Percentiles rank a stretch among this genome's conserved stretches.
These are phyloP conservation scores for Vanessa cardui DNA, from an alignment of 2,888 invertebrate genomes.

Conservation along the genomic window DNA sequence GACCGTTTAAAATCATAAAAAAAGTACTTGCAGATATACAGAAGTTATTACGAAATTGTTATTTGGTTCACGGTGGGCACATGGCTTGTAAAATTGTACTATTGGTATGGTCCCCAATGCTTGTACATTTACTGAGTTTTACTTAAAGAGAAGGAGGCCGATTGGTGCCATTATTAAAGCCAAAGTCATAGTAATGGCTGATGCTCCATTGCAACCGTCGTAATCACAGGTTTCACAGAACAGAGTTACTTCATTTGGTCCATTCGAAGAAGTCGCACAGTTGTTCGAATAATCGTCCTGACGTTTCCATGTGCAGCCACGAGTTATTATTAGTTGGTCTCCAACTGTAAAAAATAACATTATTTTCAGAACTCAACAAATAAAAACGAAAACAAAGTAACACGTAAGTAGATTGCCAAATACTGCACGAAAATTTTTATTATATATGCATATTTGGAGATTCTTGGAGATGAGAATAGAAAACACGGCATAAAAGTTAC, in stretches of 20 bases:
- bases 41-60: slow-evolving; percentile 8
- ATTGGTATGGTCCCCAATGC: slow-evolving; percentile 38
- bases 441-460: too few relatives aligned
- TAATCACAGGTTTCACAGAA: slow-evolving; percentile 87
- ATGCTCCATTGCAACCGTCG: slow-evolving; percentile 86
- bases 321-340: slow-evolving; percentile 75
- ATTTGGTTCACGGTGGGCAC: slow-evolving; percentile 43
- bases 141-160: slow-evolving; percentile 70
- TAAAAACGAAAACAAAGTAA: too few relatives aligned
- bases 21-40: neutral
- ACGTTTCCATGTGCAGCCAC: slow-evolving; percentile 84
- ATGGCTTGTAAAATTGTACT: slow-evolving; percentile 33
- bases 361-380: neutral
- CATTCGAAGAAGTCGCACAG: slow-evolving; percentile 76
- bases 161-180: slow-evolving; percentile 71
- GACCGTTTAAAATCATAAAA: too few relatives aligned
- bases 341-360: slow-evolving; percentile 70
- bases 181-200: slow-evolving; percentile 69
- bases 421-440: too few relatives aligned
- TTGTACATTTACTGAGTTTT: slow-evolving; percentile 39
- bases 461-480: too few relatives aligned
- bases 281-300: slow-evolving; percentile 76
- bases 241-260: slow-evolving; percentile 77
- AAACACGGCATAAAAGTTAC: too few relatives aligned
- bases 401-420: too few relatives aligned